phyloP scores from a whole-genome alignment of 2,113 vertebrate species.

The Casuarius casuarius region DNA sequence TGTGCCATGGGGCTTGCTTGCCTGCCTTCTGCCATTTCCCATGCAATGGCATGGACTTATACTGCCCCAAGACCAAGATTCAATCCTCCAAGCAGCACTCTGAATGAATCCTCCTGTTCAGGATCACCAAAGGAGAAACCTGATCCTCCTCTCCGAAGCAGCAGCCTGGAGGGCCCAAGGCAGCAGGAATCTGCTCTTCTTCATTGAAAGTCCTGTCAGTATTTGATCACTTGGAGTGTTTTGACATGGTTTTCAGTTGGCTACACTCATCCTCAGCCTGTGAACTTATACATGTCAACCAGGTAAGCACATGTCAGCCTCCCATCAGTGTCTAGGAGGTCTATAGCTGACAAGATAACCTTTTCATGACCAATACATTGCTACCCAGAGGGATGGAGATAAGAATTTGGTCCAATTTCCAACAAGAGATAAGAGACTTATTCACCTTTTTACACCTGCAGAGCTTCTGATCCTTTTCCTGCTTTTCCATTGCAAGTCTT shows the following conservation, averaged over 20 bases:
- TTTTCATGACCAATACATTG: conserved; percentile 35
- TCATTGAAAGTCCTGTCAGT: not conserved
- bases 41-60: not conserved
- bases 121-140: conserved; percentile 19
- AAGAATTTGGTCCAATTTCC: conserved; percentile 37
- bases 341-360: conserved; percentile 44
- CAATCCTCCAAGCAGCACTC: not conserved
- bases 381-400: not conserved
- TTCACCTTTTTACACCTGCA: conserved; percentile 12
- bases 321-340: conserved; percentile 5
- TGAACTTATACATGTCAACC: conserved; percentile 19
- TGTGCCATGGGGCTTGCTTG: not conserved
- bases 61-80: not conserved
- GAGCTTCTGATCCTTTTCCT: not conserved
- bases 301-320: conserved; percentile 11
- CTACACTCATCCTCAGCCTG: not conserved
- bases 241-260: not conserved
- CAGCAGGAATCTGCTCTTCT: not conserved
- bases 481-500: not conserved
- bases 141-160: conserved; percentile 9
- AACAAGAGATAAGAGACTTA: conserved; percentile 35
- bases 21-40: not conserved
- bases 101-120: conserved; percentile 21
- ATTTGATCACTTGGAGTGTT: conserved; percentile 44
- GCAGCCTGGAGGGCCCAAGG: not conserved